Base-by-base conservation (phyloP, 2,888 invertebrate species). In the Leptopilina drosophilae region DNA sequence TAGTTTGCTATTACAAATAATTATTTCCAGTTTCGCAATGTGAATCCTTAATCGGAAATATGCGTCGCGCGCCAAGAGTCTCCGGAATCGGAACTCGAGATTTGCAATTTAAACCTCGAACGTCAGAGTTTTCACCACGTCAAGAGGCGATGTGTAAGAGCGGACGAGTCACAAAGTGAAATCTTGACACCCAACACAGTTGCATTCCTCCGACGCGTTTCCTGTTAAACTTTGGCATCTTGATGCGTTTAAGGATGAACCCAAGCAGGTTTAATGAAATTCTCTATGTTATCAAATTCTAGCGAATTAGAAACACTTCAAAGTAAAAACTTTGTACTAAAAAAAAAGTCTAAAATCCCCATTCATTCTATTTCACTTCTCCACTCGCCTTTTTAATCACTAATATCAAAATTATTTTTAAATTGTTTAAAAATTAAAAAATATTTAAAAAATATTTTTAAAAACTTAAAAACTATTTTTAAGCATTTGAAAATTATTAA, bases 131-230 rank as follows among this genome's bases (percentile, higher is more conserved):
- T 83, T 83, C 83, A 81, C 64, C 49, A 46, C 73, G 73, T 56
- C 56, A 40, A 73, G 56, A 53, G 73, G 73, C 73, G 56, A 73
- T 56, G 33, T 73, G 73, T 73, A 56, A 56, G 53, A 33, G 64
- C 78, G 78, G 62, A 67, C 84, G 87, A 86, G 78, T 86, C 86
- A 86, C 77, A 79, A 62, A 73, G 86, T 85, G 87, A 86, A 86
- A 86, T 83, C 82, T 56, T 49, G 49, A 73, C 73, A 73, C 33
- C 73, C n/a, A 33, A 73, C 73, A 73, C 73, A 33, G 73, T 59
- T 73, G 73, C 73, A 73, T 73, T 73, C 56, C 56, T 40, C 56
- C n/a, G 40, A 53, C 56, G 40, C 33, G 56, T 73, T 73, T 73
- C 56, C 56, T 73, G 73, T 33, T 73, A 40, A 73, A 69, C 49